A percentile compares a stretch with the other conserved stretches of the same genome.
These are phyloP conservation scores for Malacosoma neustria DNA, from an alignment of 2,888 invertebrate genomes.

Conservation along the genomic window DNA sequence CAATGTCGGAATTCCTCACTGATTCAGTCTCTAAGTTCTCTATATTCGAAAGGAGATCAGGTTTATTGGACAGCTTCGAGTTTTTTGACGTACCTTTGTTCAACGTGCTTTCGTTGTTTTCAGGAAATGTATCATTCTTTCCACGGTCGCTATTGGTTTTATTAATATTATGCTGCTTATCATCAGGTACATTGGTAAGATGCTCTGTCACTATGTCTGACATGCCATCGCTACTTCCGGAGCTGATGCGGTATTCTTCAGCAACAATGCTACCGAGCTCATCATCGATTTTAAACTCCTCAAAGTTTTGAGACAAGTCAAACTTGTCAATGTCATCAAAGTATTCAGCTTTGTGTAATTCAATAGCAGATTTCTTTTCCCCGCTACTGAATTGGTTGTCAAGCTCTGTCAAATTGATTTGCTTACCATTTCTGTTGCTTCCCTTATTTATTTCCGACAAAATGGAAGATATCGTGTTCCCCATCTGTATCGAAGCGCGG, in stretches of 20 bases:
- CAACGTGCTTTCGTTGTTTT: slow-evolving; percentile 35
- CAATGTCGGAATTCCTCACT: slow-evolving; percentile 81
- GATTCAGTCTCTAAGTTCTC: slow-evolving; percentile 74
- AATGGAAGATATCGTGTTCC: slow-evolving; percentile 76
- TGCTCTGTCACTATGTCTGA: slow-evolving; percentile 62
- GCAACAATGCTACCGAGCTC: slow-evolving; percentile 73
- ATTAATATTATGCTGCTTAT: slow-evolving; percentile 33
- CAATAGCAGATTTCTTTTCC: slow-evolving; percentile 41
- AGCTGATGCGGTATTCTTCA: slow-evolving; percentile 69
- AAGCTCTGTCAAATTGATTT: slow-evolving; percentile 59
- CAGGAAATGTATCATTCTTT: slow-evolving; percentile 44
- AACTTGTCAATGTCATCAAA: slow-evolving; percentile 75
- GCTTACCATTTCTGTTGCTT: slow-evolving; percentile 55
- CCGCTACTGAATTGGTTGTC: slow-evolving; percentile 59
- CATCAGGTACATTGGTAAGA: slow-evolving; percentile 49
- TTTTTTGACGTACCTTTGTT: slow-evolving; percentile 46
- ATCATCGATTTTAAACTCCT: slow-evolving; percentile 86
- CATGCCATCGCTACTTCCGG: slow-evolving; percentile 63
- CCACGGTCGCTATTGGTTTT: slow-evolving; percentile 28
- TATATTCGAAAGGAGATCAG: slow-evolving; percentile 71
- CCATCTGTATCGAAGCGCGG: slow-evolving; percentile 75
- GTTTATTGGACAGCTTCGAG: slow-evolving; percentile 68
- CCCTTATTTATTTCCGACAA: slow-evolving; percentile 75
- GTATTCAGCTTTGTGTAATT: slow-evolving; percentile 58
- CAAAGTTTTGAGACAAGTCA: slow-evolving; percentile 84